Base-by-base conservation (phyloP, 2,888 invertebrate genomes). In the Cylindroiulus punctatus region DNA sequence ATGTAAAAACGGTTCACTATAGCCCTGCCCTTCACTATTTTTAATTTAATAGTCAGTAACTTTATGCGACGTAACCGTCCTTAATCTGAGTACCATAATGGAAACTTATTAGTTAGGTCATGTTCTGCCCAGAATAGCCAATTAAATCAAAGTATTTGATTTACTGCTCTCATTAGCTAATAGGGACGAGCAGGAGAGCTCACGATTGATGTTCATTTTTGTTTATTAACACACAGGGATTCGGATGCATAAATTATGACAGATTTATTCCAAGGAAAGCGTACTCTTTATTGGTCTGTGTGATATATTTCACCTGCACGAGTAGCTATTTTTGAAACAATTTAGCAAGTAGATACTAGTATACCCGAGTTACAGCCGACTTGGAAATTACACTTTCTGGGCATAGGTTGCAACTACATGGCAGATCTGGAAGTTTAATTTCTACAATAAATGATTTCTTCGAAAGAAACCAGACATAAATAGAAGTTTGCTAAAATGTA, bases 181-280 rank as follows among this genome's bases (percentile, higher is more conserved):
- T 65, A 12, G 22, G 65, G 26, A 26, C 26, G 26, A 65, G 65
- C 65, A 26, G 65, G 2, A 26, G 65, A 5, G 22, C 22, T 26
- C 26, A 26, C 65, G 65, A 65, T 65, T 65, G 65, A 65, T 65
- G 65, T 65, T 65, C 65, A 65, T 26, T 65, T 65, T 65, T 26
- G 65, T 65, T 65, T 65, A 65, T 65, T 65, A 65, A 65, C 26
- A 65, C 65, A 26, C 65, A 65, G 65, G 65, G 65, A 65, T 65
- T 65, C 65, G 65, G 10, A 65, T 26, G n/a, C 26, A 65, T 65
- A 65, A 65, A 65, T 65, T 26, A 65, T 65, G 65, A 26, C 65
- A 26, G 26, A 65, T 65, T 65, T 65, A 65, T 65, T 26, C 26
- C 26, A 26, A 65, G 65, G 65, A 65, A 65, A 65, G 65, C 26